Conservation (phyloP, 2,797 vertebrate genomes). For the Notolepis coatsorum region DNA sequence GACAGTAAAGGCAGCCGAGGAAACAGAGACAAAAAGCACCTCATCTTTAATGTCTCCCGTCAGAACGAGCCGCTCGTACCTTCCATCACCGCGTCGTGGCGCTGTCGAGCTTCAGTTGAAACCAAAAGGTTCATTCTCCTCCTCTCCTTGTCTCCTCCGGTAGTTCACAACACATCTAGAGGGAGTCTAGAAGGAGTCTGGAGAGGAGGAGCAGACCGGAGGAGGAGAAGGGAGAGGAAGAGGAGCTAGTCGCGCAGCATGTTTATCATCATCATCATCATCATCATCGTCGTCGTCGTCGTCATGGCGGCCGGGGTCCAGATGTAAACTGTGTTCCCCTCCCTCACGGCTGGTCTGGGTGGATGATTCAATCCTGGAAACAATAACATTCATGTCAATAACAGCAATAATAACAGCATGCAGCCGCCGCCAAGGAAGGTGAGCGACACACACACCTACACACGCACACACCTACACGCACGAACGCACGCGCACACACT, state of each 20-base stretch:
- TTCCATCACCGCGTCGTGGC: conserved; percentile 50
- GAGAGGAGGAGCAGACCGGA: conserved; percentile 59
- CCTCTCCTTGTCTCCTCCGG: conserved; percentile 42
- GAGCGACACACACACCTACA: conserved; percentile 67
- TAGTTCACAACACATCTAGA: conserved; percentile 53
- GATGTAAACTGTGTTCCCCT: conserved; percentile 70
- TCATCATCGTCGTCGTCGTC: no score
- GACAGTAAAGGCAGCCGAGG: background rate
- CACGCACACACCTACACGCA: conserved; percentile 21
- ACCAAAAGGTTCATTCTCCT: conserved; percentile 40
- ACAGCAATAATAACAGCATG: conserved; percentile 94
- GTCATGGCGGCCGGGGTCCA: conserved; percentile 83
- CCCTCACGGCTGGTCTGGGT: conserved; percentile 58
- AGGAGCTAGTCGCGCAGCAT: conserved; percentile 54
- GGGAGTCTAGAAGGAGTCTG: conserved; percentile 30
- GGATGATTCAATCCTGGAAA: conserved; percentile 61
- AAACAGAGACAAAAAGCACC: conserved; percentile 13
- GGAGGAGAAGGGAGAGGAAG: conserved; percentile 21
- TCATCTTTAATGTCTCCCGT: conserved; percentile 1
- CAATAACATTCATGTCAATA: conserved; percentile 87
- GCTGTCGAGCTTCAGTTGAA: conserved; percentile 63
- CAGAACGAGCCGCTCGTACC: background rate
- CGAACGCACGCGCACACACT: no score
- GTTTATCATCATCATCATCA: conserved; percentile 45
- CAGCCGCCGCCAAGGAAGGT: conserved; percentile 99